phyloP scores from a whole-genome alignment of 2,113 vertebrate genomes.

The Sus scrofa region T2T-Sscrofa CM000818.6:73206001-73206500 shows the following conservation, averaged over 20 bases:
- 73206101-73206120: not conserved
- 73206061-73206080: not conserved
- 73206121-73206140: not conserved
- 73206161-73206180: not conserved
- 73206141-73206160: not conserved
- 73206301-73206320: not conserved
- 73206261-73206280: not conserved
- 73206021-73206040: not conserved
- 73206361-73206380: slow-evolving; percentile 63
- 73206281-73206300: slow-evolving; percentile 5
- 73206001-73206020: not conserved
- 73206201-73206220: slow-evolving; percentile 8
- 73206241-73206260: not conserved
- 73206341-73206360: not conserved
- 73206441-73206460: slow-evolving; percentile 38
- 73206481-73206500: slow-evolving; percentile 75
- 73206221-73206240: not conserved
- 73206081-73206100: not conserved
- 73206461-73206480: slow-evolving; percentile 59
- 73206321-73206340: not conserved
- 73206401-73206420: slow-evolving; percentile 27
- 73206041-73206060: not conserved
- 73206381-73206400: slow-evolving; percentile 74
- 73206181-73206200: not conserved
- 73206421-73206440: slow-evolving; percentile 44